These are phyloP conservation scores for Malaclemys terrapin DNA, from an alignment of 2,113 vertebrate species.

Conservation along the genomic window DNA sequence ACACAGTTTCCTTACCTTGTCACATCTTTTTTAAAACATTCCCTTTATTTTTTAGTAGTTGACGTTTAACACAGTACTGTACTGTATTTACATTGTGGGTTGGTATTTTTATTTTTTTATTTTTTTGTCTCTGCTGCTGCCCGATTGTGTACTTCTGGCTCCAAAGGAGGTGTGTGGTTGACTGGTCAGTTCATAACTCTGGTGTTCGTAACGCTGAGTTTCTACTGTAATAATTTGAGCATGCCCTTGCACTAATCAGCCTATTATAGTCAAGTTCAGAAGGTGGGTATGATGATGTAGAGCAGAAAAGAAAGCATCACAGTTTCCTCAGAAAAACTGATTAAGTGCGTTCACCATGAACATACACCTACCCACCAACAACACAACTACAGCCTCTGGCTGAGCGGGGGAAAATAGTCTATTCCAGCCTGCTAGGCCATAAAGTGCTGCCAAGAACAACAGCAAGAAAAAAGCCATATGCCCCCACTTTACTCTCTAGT, in stretches of 20 bases:
- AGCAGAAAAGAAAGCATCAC: not conserved
- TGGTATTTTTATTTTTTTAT: too few relatives aligned
- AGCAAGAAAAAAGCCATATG: fast-evolving
- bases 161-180: too few relatives aligned
- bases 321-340: fast-evolving
- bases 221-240: not conserved
- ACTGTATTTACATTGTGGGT: too few relatives aligned
- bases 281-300: not conserved
- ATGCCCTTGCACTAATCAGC: not conserved
- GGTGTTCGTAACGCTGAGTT: too few relatives aligned
- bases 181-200: too few relatives aligned
- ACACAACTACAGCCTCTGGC: fast-evolving
- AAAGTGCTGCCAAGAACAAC: not conserved
- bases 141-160: too few relatives aligned
- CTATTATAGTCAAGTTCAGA: not conserved
- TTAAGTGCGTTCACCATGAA: not conserved
- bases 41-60: too few relatives aligned
- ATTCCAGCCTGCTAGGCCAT: fast-evolving
- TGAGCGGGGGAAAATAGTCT: not conserved
- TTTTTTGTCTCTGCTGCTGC: too few relatives aligned
- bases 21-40: too few relatives aligned
- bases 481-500: fast-evolving
- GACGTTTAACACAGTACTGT: too few relatives aligned
- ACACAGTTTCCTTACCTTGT: too few relatives aligned
- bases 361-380: fast-evolving